A percentile compares a stretch with the other conserved stretches of the same genome.
Conservation (phyloP, 2,888 invertebrate genomes). For the Galerucella calmariensis region DNA sequence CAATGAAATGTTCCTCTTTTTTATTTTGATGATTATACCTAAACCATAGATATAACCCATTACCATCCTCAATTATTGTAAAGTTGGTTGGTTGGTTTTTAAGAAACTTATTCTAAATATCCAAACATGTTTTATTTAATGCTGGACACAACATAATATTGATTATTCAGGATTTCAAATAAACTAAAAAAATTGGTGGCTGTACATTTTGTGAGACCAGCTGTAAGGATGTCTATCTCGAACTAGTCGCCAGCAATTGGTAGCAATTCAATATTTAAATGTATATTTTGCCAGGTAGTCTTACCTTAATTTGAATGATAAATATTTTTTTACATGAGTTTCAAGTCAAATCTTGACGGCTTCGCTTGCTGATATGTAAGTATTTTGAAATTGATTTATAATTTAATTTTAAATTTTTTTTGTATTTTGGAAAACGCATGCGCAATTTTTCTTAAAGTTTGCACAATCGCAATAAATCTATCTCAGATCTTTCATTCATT, state of each 20-base stretch:
- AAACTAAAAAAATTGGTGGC: neutral
- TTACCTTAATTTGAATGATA: neutral
- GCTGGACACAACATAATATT: too few species aligned
- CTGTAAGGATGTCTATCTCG: neutral
- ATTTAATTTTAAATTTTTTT: neutral
- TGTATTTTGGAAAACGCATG: neutral
- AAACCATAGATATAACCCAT: too few species aligned
- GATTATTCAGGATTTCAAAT: too few species aligned
- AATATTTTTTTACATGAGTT: neutral
- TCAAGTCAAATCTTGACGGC: neutral
- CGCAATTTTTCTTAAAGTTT: neutral
- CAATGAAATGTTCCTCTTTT: neutral
- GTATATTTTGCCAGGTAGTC: neutral
- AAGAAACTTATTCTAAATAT: too few species aligned
- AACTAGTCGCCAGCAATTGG: neutral
- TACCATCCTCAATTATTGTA: too few species aligned
- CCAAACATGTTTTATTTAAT: too few species aligned
- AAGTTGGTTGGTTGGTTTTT: too few species aligned
- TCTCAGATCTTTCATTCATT: neutral
- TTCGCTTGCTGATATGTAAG: slow-evolving; percentile 10
- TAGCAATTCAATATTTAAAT: neutral
- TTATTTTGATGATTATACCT: neutral
- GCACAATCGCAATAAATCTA: neutral
- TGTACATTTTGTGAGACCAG: neutral
- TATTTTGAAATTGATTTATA: neutral